These are phyloP conservation scores for Coilia nasus DNA, from an alignment of 2,797 vertebrate genomes.

Conservation along the genomic window DNA sequence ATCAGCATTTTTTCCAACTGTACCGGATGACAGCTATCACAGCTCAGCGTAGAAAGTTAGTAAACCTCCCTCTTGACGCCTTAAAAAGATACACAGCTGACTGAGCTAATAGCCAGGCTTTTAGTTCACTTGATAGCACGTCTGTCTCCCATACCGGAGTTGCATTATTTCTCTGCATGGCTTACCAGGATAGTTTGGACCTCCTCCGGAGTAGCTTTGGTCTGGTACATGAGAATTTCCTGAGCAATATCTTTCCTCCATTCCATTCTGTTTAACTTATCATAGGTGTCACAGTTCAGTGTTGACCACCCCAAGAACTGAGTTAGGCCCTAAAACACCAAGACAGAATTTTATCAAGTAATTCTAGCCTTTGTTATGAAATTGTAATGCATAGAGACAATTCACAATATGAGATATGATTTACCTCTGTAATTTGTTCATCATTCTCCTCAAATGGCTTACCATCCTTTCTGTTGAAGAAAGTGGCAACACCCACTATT, in stretches of 20 bases:
- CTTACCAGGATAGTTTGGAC: constrained; percentile 78
- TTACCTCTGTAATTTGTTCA: constrained; percentile 81
- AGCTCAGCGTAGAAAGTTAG: no score
- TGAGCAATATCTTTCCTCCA: constrained; percentile 81
- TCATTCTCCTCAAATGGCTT: constrained; percentile 82
- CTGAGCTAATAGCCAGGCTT: no score
- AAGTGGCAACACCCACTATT: constrained; percentile 82
- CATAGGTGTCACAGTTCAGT: constrained; percentile 82
- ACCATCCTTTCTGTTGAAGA: constrained; percentile 83
- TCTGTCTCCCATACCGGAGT: no score
- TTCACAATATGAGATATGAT: constrained; percentile 5
- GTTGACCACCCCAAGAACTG: constrained; percentile 86
- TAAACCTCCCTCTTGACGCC: no score
- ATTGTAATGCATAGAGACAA: neutral
- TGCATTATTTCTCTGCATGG: constrained; percentile 17
- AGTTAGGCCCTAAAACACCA: constrained; percentile 75
- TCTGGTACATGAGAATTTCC: constrained; percentile 83
- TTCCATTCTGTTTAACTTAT: constrained; percentile 82
- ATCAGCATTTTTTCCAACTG: no score
- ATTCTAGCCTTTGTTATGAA: neutral
- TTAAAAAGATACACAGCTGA: no score
- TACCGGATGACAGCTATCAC: no score
- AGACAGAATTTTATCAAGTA: neutral
- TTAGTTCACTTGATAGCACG: no score
- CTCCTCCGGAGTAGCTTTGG: constrained; percentile 75